These are phyloP conservation scores for Penelope pileata DNA, from an alignment of 2,113 vertebrate species.

Conservation along the genomic window DNA sequence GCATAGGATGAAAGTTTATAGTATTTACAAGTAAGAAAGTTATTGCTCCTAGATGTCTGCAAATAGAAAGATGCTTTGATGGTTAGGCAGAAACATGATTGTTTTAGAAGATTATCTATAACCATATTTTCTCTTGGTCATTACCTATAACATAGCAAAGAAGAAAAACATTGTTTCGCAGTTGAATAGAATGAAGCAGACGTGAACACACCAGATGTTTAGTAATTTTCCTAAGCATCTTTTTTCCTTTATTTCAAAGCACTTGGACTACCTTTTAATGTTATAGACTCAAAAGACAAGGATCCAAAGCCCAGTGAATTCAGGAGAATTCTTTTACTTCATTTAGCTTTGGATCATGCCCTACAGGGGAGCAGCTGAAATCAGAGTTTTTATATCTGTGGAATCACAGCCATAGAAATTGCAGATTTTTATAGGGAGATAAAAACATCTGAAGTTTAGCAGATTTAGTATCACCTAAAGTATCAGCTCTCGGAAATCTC, in stretches of 20 bases:
- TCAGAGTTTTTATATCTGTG: neutral
- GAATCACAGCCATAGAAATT: neutral
- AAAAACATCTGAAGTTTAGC: neutral
- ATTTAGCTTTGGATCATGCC: constrained; percentile 17
- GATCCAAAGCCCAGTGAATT: constrained; percentile 11
- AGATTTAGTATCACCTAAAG: neutral
- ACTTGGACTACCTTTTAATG: neutral
- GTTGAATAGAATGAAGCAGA: constrained; percentile 47
- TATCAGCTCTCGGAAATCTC: neutral
- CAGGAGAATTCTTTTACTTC: neutral
- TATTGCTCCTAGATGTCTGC: constrained; percentile 62
- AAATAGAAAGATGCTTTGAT: constrained; percentile 64
- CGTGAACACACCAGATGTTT: constrained; percentile 25
- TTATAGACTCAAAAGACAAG: neutral
- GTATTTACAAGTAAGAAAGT: constrained; percentile 53
- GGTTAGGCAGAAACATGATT: constrained; percentile 61
- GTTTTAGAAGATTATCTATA: constrained; percentile 48
- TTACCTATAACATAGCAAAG: constrained; percentile 51
- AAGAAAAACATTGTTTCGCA: constrained; percentile 59
- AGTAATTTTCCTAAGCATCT: constrained; percentile 25
- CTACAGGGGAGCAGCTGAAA: neutral
- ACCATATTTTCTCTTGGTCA: constrained; percentile 25
- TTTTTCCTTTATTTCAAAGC: constrained; percentile 35
- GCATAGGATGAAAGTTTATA: constrained; percentile 40
- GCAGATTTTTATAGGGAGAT: neutral